These are phyloP conservation scores for Symphodus melops DNA, from an alignment of 2,113 vertebrate species.

Conservation along the genomic window DNA sequence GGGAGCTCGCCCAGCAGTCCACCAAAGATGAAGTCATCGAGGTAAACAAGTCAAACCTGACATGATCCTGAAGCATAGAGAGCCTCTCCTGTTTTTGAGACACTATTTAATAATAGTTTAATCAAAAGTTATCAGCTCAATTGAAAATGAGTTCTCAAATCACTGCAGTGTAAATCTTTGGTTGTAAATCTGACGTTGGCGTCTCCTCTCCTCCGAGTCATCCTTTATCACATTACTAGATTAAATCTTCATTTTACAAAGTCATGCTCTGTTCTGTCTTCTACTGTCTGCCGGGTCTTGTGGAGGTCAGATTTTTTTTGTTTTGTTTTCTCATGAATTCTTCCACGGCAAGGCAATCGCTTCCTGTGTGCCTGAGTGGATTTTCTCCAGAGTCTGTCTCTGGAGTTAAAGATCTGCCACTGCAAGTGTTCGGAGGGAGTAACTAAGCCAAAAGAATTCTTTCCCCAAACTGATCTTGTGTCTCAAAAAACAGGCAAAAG, in stretches of 20 bases:
- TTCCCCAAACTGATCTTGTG: constrained; percentile 34
- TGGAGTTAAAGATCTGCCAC: constrained; percentile 37
- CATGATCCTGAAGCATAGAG: constrained; percentile 1
- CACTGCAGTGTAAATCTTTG: background rate
- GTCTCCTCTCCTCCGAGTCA: background rate
- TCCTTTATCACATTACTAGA: background rate
- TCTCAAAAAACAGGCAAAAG: constrained; percentile 6
- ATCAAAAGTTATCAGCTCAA: background rate
- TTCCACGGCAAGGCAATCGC: constrained; percentile 28
- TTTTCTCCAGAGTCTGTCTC: constrained; percentile 35
- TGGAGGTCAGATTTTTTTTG: constrained; percentile 38
- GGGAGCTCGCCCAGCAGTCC: constrained; percentile 95
- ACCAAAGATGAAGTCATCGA: constrained; percentile 93
- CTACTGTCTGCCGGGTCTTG: constrained; percentile 27
- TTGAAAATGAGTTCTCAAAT: background rate
- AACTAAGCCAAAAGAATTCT: constrained; percentile 43
- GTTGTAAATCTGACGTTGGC: background rate
- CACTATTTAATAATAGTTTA: too few species aligned
- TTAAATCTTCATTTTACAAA: constrained; percentile 10
- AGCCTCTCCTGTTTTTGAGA: background rate
- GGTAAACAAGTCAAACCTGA: constrained; percentile 80
- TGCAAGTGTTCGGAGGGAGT: constrained; percentile 41
- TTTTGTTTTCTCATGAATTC: constrained; percentile 50
- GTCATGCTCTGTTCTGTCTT: background rate
- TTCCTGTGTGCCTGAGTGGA: constrained; percentile 59